Conservation (phyloP, 2,888 invertebrate genomes). For the Drosophila pseudotalamancana region DNA sequence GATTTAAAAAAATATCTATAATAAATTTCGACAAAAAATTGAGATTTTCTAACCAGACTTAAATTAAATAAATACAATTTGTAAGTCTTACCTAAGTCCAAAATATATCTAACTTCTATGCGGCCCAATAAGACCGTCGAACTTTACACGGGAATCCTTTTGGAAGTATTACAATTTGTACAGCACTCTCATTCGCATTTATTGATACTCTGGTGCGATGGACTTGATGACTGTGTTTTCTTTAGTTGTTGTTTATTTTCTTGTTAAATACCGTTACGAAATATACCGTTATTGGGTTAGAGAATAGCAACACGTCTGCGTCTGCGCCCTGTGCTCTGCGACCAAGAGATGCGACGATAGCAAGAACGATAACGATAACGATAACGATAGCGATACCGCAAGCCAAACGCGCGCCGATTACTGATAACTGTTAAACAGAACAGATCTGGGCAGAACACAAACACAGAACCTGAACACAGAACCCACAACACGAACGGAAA, state of each 20-base stretch:
- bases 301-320: constrained; percentile 13
- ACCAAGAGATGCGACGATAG: constrained; percentile 16
- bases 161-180: constrained; percentile 7
- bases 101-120: constrained; percentile 15
- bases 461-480: constrained; percentile 42
- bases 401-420: constrained; percentile 41
- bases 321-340: constrained; percentile 31
- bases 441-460: constrained; percentile 29
- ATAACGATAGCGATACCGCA: constrained; percentile 37
- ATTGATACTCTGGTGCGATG: constrained; percentile 3
- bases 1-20: too few relatives aligned
- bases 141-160: constrained; percentile 28
- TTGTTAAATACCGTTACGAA: constrained; percentile 5
- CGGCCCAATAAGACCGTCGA: constrained; percentile 24
- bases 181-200: constrained; percentile 29
- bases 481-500: constrained; percentile 76
- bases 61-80: neutral
- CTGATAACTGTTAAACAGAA: constrained; percentile 25
- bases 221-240: constrained; percentile 6
- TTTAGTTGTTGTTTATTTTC: neutral
- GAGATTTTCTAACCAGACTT: neutral
- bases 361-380: constrained; percentile 23
- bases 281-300: constrained; percentile 13
- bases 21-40: neutral
- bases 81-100: constrained; percentile 40